A percentile compares a stretch with the other conserved stretches of the same genome.
Conservation (phyloP, 2,113 vertebrate species). For the Chunga burmeisteri region DNA sequence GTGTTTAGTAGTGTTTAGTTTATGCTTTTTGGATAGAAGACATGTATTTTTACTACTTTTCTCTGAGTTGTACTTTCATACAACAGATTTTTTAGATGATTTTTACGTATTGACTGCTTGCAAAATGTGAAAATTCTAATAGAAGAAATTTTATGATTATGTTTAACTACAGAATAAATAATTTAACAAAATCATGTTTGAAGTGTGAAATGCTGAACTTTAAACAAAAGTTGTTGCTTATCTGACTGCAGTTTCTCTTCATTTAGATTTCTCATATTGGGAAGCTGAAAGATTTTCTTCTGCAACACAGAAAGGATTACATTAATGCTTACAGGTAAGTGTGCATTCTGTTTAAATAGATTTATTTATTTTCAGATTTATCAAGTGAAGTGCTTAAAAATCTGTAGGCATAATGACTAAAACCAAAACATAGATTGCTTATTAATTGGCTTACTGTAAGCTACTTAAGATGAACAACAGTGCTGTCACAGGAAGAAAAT, state of each 20-base stretch:
- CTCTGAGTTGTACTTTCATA: not conserved
- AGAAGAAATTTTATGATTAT: not conserved
- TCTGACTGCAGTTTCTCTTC: not conserved
- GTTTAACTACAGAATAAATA: not conserved
- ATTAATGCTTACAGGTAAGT: slow-evolving; percentile 91
- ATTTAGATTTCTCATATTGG: slow-evolving; percentile 92
- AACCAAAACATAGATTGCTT: not conserved
- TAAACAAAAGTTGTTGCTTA: not conserved
- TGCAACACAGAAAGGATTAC: slow-evolving; percentile 96
- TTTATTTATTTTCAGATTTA: not conserved
- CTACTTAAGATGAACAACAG: not conserved
- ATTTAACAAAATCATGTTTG: not conserved
- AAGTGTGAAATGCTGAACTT: not conserved
- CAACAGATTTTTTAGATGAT: not conserved
- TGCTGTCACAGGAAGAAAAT: not conserved
- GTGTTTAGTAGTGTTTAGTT: not conserved
- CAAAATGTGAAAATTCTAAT: not conserved
- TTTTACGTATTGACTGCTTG: not conserved
- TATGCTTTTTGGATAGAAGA: not conserved
- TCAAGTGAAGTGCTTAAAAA: not conserved
- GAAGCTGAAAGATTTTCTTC: slow-evolving; percentile 95
- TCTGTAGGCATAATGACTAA: not conserved
- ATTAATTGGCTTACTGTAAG: not conserved
- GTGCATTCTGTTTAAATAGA: not conserved
- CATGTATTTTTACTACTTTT: not conserved